Evolutionary conservation across 2,797 vertebrate species (phyloP).

Genomic region (Mycteria americana): DNA sequence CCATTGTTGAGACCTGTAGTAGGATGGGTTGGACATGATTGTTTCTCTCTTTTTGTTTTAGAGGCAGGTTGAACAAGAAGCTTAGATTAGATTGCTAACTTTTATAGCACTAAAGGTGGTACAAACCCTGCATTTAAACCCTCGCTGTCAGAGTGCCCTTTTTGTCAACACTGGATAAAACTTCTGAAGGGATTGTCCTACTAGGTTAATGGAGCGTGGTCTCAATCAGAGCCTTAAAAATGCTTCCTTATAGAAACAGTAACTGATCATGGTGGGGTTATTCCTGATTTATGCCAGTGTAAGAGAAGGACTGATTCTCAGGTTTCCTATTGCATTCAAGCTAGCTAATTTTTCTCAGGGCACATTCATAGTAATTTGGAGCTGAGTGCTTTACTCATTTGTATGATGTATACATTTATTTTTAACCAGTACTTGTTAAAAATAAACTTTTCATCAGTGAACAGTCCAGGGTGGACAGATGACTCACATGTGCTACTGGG

Average conservation of each 20-base stretch:
- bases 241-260: conserved; percentile 45
- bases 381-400: conserved; percentile 5
- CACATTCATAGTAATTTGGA: conserved; percentile 42
- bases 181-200: background rate
- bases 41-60: background rate
- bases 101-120: background rate
- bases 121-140: background rate
- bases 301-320: conserved; percentile 32
- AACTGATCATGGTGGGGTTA: conserved; percentile 49
- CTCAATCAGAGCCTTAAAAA: conserved; percentile 59
- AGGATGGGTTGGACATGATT: background rate
- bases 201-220: conserved; percentile 40
- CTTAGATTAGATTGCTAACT: background rate
- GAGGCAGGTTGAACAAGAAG: background rate
- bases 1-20: background rate
- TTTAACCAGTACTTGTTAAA: conserved; percentile 55
- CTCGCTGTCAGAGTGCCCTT: background rate
- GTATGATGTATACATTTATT: conserved; percentile 49
- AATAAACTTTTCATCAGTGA: conserved; percentile 61
- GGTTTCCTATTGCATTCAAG: conserved; percentile 39
- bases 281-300: conserved; percentile 55
- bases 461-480: conserved; percentile 18
- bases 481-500: conserved; percentile 45
- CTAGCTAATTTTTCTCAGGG: conserved; percentile 41
- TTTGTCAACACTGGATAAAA: background rate